These are phyloP conservation scores for Centruroides sculpturatus DNA, from an alignment of 1,140 invertebrate species.

Conservation along the genomic window DNA sequence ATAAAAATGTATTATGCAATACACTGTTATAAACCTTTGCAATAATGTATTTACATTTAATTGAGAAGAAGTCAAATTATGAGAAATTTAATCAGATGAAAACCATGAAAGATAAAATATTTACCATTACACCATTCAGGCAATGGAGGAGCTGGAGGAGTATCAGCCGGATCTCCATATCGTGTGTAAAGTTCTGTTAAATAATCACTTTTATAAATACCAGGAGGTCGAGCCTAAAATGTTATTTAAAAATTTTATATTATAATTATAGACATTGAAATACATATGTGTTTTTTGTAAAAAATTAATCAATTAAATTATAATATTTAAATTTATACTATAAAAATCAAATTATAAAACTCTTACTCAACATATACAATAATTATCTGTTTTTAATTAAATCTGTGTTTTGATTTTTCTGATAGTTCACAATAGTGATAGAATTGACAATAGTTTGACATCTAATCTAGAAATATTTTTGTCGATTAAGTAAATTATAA, in stretches of 20 bases:
- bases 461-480: too few species aligned
- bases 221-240: slow-evolving; percentile 36
- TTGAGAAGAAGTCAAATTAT: too few species aligned
- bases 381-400: too few species aligned
- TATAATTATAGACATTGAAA: background rate
- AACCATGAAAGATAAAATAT: background rate
- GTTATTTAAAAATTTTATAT: slow-evolving; percentile 33
- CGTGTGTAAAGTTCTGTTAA: slow-evolving; percentile 40
- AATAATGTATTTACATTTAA: too few species aligned
- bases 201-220: slow-evolving; percentile 56
- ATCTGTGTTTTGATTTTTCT: too few species aligned
- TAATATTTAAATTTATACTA: background rate
- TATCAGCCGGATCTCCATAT: slow-evolving; percentile 60
- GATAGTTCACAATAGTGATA: too few species aligned
- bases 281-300: background rate
- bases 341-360: background rate
- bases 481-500: too few species aligned
- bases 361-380: too few species aligned
- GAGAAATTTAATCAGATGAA: too few species aligned
- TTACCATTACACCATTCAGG: slow-evolving; percentile 62
- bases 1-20: too few species aligned
- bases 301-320: background rate
- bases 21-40: too few species aligned
- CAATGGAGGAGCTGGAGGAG: slow-evolving; percentile 50
- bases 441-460: too few species aligned